Evolutionary conservation across 2,113 vertebrate genomes (phyloP).

Genomic region (Aspidoscelis tigris): DNA sequence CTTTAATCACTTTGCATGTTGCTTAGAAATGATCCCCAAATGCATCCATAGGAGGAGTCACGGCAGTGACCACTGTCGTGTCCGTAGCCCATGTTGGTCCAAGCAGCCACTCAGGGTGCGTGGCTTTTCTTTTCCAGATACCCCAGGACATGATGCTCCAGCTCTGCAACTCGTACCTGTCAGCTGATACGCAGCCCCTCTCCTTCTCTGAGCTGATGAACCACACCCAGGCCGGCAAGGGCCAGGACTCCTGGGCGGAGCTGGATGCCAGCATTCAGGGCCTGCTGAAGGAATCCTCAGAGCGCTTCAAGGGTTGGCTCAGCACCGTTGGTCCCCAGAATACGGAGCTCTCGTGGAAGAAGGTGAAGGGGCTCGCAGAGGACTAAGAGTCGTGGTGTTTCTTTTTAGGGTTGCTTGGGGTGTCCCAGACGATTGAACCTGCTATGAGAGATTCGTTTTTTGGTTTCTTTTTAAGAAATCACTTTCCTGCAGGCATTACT

Average conservation of each 20-base stretch:
- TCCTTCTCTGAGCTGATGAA: constrained; percentile 71
- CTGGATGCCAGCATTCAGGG: constrained; percentile 81
- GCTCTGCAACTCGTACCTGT: constrained; percentile 80
- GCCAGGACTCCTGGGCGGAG: constrained; percentile 71
- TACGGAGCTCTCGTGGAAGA: constrained; percentile 84
- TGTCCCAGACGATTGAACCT: no score
- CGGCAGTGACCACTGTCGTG: no score
- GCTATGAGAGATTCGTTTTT: no score
- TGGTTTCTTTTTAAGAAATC: no score
- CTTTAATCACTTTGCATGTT: no score
- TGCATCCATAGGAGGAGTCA: no score
- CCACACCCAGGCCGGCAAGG: constrained; percentile 54
- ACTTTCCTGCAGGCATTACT: no score
- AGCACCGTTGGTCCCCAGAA: constrained; percentile 72
- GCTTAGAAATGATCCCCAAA: no score
- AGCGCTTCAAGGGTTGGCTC: constrained; percentile 85
- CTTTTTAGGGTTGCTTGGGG: no score
- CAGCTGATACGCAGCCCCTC: constrained; percentile 77
- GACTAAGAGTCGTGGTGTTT: no score
- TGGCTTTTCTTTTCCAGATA: constrained; percentile 67
- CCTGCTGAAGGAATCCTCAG: constrained; percentile 77
- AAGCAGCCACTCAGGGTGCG: not conserved
- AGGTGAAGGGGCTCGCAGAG: constrained; percentile 68
- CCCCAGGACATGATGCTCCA: constrained; percentile 86
- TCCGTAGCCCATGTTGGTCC: no score